These are phyloP conservation scores for Pseudomyrmex concolor DNA, from an alignment of 1,140 invertebrate genomes.

Conservation along the genomic window DNA sequence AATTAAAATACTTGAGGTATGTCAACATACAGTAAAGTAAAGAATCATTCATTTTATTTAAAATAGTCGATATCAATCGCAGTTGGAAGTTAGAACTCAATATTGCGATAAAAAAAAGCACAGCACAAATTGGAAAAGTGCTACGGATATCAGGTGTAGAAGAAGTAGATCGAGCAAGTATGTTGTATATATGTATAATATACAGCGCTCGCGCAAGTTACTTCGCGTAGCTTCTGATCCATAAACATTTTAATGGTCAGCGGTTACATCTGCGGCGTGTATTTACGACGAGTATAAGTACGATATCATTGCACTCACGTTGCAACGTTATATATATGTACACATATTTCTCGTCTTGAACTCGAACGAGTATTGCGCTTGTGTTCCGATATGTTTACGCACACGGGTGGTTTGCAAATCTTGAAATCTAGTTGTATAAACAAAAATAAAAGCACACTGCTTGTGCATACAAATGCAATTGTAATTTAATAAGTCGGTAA, in stretches of 20 bases:
- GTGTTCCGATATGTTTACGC: constrained; percentile 41
- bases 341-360: not conserved
- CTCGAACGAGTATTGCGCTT: constrained; percentile 15
- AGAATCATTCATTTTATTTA: not conserved
- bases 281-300: constrained; percentile 32
- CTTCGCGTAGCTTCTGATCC: constrained; percentile 62
- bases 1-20: not conserved
- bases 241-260: constrained; percentile 69
- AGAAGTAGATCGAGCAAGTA: constrained; percentile 45
- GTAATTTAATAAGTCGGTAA: not conserved
- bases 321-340: not conserved
- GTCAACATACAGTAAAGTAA: not conserved
- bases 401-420: not conserved
- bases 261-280: constrained; percentile 56
- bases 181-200: constrained; percentile 52
- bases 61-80: not conserved
- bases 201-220: constrained; percentile 35
- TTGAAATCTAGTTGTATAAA: not conserved
- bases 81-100: constrained; percentile 13
- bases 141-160: constrained; percentile 30
- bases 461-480: not conserved
- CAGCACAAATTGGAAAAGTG: constrained; percentile 3
- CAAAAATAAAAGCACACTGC: not conserved
- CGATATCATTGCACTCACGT: constrained; percentile 68
- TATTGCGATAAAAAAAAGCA: constrained; percentile 44